phyloP scores from a whole-genome alignment of 2,113 vertebrate genomes.

The Agapornis roseicollis region DNA sequence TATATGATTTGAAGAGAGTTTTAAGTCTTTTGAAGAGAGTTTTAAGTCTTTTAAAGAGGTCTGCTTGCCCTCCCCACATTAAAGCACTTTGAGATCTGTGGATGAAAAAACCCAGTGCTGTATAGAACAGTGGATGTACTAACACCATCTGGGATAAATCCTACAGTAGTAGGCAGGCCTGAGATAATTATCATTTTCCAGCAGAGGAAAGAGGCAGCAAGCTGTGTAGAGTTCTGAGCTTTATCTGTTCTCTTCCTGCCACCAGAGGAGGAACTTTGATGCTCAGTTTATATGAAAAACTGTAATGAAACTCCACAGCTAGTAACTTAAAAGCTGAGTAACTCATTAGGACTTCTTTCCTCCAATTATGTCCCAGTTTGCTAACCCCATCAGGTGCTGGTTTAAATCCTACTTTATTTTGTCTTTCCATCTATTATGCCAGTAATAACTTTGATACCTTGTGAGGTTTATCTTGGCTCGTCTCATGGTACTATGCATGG shows the following conservation, averaged over 20 bases:
- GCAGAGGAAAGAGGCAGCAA: constrained; percentile 18
- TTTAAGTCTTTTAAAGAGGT: background rate
- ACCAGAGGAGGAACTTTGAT: constrained; percentile 13
- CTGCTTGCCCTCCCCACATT: background rate
- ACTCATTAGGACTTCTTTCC: constrained; percentile 38
- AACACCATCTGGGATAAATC: background rate
- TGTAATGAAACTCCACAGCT: constrained; percentile 4
- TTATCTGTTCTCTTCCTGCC: constrained; percentile 11
- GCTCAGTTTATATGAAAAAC: constrained; percentile 31
- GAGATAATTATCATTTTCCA: constrained; percentile 27
- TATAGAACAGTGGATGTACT: constrained; percentile 19
- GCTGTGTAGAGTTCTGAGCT: background rate
- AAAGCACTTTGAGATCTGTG: background rate
- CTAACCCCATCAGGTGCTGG: background rate
- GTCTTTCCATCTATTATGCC: background rate
- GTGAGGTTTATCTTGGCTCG: background rate
- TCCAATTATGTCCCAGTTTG: constrained; percentile 22
- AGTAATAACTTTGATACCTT: background rate
- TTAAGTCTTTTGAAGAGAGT: background rate
- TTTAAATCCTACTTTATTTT: constrained; percentile 3
- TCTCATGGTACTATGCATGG: background rate
- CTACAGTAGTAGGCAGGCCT: background rate
- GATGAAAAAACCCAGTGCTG: background rate
- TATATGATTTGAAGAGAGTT: background rate
- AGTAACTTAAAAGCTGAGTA: constrained; percentile 20